These are phyloP conservation scores for Monarcha castaneiventris DNA, from an alignment of 2,113 vertebrate species.

Conservation along the genomic window DNA sequence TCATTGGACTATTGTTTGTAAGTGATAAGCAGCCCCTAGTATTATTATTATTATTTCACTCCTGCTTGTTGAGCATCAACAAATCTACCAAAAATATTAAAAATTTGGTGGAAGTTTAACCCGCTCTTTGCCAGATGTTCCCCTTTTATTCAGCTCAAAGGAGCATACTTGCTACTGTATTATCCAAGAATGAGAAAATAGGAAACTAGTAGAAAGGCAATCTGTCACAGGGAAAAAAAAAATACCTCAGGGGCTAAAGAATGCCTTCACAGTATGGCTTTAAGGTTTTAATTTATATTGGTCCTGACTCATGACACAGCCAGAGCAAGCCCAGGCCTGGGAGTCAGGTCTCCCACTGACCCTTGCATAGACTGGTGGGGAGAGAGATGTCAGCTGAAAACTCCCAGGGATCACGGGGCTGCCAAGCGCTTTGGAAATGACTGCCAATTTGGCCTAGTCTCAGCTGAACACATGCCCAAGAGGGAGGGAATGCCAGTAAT, in stretches of 20 bases:
- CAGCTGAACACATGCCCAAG: slow-evolving; percentile 85
- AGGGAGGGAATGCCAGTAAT: slow-evolving; percentile 83
- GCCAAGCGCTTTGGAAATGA: slow-evolving; percentile 86
- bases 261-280: slow-evolving; percentile 81
- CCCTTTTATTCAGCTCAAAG: slow-evolving; percentile 65
- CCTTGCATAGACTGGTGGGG: slow-evolving; percentile 80
- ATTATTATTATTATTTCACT: slow-evolving; percentile 73
- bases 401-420: slow-evolving; percentile 85
- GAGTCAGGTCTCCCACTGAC: slow-evolving; percentile 84
- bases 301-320: slow-evolving; percentile 84
- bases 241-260: slow-evolving; percentile 74
- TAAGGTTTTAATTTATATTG: slow-evolving; percentile 88
- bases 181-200: slow-evolving; percentile 48
- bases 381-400: slow-evolving; percentile 82
- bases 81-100: slow-evolving; percentile 70
- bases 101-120: slow-evolving; percentile 77
- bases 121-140: slow-evolving; percentile 71
- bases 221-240: slow-evolving; percentile 71
- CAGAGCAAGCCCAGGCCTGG: slow-evolving; percentile 76
- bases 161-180: slow-evolving; percentile 50
- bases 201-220: slow-evolving; percentile 74
- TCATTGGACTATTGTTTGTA: slow-evolving; percentile 74
- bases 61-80: slow-evolving; percentile 72
- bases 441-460: slow-evolving; percentile 94
- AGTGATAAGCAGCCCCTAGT: slow-evolving; percentile 68